Percentiles rank a stretch among this genome's conserved stretches.
phyloP scores from a whole-genome alignment of 2,888 invertebrate species.

The Plusia festucae region DNA sequence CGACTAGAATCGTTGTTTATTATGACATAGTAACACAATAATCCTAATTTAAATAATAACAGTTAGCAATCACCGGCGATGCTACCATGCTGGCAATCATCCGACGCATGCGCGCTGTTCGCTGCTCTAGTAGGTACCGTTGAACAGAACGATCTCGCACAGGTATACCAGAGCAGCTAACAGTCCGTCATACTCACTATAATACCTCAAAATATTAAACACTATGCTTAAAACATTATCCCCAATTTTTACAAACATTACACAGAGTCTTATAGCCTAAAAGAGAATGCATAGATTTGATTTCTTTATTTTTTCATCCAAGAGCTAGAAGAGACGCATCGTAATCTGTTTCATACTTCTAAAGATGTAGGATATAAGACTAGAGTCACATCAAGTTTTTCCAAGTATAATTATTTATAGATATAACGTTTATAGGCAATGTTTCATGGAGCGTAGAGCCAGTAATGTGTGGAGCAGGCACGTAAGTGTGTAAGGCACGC shows the following conservation, averaged over 20 bases:
- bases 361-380: slow-evolving; percentile 17
- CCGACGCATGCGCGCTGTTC: slow-evolving; percentile 41
- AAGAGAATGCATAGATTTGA: not conserved
- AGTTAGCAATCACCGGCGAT: slow-evolving; percentile 37
- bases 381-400: slow-evolving; percentile 23
- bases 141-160: slow-evolving; percentile 46
- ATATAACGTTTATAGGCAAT: slow-evolving; percentile 55
- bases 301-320: not conserved
- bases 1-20: slow-evolving; percentile 15
- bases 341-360: not conserved
- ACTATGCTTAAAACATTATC: not conserved
- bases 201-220: not conserved
- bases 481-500: slow-evolving; percentile 54
- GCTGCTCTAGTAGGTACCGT: no score
- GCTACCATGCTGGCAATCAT: slow-evolving; percentile 52
- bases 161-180: slow-evolving; percentile 66
- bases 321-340: not conserved
- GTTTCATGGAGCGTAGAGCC: slow-evolving; percentile 63
- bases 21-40: slow-evolving; percentile 32
- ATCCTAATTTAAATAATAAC: slow-evolving; percentile 55
- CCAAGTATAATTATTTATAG: slow-evolving; percentile 14
- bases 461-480: slow-evolving; percentile 39
- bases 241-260: not conserved
- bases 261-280: not conserved
- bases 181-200: slow-evolving; percentile 44